Base-by-base conservation (phyloP, 1,140 invertebrate species). In the Papilio polytes region DNA sequence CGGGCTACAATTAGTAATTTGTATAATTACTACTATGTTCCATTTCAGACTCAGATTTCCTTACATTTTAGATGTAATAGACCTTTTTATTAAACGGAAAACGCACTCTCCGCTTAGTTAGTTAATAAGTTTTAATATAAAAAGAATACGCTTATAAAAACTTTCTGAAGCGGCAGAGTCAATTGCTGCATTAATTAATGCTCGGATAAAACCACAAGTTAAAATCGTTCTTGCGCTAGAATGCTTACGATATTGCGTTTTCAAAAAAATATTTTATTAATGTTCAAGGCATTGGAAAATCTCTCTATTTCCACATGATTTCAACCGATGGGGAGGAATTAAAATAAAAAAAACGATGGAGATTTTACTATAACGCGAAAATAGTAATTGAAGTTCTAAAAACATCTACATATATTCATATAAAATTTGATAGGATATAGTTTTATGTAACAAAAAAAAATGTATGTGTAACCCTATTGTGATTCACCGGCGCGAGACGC, bases 401-500 rank as follows among this genome's bases (percentile, higher is more conserved):
- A 36, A 36, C 36, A 36, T 2, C 36, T 51, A 18, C 48, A 18
- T 51, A 18, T 6, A 51, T 18, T 51, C 15, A 51, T 51, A 18
- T 15, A 51, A 18, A 18, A 51, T 51, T 18, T 15, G 48, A 51
- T 51, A 51, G 48, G 13, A 18, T 51, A 51, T 51, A 51, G 15
- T 15, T 51, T 51, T 15, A 48, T 48, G 46, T 48, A 48, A 48
- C 3, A 56, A 56, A 56, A 6, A n/a, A n/a, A 56, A 56, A n/a
- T 31, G 0, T 31, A 6, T 66, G 22, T 26, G 44, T 13, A 74
- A 74, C 73, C 73, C 73, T 74, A 74, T 48, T 46, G 18, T 48
- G 1, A 74, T 51, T 74, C 46, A 74, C 46, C 7, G 73, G 73
- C 73, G 44, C 44, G 73, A 74, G 73, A 48, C 73, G n/a, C 41